Base-by-base conservation (phyloP, 2,113 vertebrate genomes). In the Podarcis cretensis region DNA sequence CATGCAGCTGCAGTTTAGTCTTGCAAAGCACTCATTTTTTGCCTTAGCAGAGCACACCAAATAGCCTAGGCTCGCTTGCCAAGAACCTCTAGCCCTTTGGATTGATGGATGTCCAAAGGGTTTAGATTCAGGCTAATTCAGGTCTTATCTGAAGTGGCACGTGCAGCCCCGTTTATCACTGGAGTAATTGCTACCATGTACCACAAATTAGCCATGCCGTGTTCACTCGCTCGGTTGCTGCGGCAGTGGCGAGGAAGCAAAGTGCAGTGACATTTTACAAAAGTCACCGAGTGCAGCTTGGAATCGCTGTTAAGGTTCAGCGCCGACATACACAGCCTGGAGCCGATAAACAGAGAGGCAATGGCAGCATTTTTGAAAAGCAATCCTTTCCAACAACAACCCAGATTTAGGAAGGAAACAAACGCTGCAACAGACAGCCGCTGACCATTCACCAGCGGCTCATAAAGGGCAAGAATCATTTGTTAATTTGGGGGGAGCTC, bases 241-340 rank as follows among this genome's bases (percentile, higher is more conserved):
- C 77, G 71, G 43, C 85, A 37, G 66, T 80, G 76, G 57, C 14
- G 8, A 80, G 76, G 77, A 87, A 80, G 65, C 86, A 87, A 78
- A 80, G 86, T 73, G 77, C 86, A 87, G 86, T 81, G 86, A 87
- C 86, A 87, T 87, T 87, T 87, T 54, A 57, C 86, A 87, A 81
- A 87, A 87, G 77, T 81, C 86, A 87, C 71, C 43, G 59, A 81
- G 65, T 80, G 65, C 77, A 37, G 43, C 77, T 71, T 71, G 66
- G 21, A 71, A 59, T 43, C 37, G 66, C 77, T 73, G 66, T 80
- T 73, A 81, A 87, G 77, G 77, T 87, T 87, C 77, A 73, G 65
- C 30, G 13, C 69, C 77, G 32, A 43, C 63, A 27, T 35, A 48
- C 37, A 87, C 85, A 57, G 85, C 85, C 77, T 48, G 21, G n/a